Evolutionary conservation across 2,888 invertebrate species (phyloP).

Genomic region (Pyrgus malvae): DNA sequence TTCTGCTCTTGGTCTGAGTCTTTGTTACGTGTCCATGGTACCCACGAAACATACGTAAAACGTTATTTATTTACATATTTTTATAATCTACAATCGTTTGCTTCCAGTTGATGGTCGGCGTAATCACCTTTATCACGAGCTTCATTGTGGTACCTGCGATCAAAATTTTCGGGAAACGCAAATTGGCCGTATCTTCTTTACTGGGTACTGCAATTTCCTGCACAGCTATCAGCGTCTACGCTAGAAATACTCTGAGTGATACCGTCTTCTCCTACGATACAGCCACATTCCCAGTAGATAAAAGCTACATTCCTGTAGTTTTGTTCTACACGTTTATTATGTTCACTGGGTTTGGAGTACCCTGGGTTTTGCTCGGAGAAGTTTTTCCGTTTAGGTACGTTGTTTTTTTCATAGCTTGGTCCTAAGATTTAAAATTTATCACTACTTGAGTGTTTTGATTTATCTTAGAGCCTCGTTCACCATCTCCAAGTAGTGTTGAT

Average conservation of each 20-base stretch:
- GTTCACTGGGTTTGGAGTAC: slow-evolving; percentile 67
- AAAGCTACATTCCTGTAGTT: slow-evolving; percentile 61
- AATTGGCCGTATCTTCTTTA: slow-evolving; percentile 67
- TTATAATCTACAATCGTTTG: too few species aligned
- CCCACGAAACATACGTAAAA: too few species aligned
- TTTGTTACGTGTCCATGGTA: too few species aligned
- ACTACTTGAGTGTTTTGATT: too few species aligned
- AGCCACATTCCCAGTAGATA: slow-evolving; percentile 59
- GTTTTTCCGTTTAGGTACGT: slow-evolving; percentile 81
- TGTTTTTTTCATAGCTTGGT: not conserved
- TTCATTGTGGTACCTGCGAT: slow-evolving; percentile 63
- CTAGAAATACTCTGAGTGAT: slow-evolving; percentile 51
- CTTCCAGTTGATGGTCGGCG: slow-evolving; percentile 73
- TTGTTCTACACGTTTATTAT: slow-evolving; percentile 63
- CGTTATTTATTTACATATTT: too few species aligned
- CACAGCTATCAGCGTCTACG: slow-evolving; percentile 68
- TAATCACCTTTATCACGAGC: slow-evolving; percentile 67
- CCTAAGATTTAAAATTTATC: too few species aligned
- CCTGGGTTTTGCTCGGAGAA: slow-evolving; percentile 82
- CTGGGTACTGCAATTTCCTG: slow-evolving; percentile 62
- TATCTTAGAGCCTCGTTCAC: too few species aligned
- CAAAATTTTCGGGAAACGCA: slow-evolving; percentile 71
- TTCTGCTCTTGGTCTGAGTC: too few species aligned
- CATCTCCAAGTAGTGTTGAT: too few species aligned
- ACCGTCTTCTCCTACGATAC: slow-evolving; percentile 69